Conservation (phyloP, 2,888 invertebrate species). For the Callinectes sapidus region DNA sequence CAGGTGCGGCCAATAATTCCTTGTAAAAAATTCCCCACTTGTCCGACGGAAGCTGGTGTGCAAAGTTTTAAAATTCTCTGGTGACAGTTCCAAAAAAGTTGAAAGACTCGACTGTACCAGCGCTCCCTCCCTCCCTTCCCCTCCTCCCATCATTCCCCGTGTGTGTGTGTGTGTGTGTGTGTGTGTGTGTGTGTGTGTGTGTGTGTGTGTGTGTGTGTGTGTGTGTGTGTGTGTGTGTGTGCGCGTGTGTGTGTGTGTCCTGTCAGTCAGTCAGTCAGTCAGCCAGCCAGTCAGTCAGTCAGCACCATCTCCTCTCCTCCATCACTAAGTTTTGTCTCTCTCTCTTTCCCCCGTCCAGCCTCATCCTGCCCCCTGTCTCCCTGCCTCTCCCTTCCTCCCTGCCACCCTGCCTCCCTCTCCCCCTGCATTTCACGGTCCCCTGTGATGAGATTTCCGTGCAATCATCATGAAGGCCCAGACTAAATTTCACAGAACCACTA, state of each 20-base stretch:
- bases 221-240: slow-evolving; percentile 25
- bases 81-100: not conserved
- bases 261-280: too few species aligned
- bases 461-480: not conserved
- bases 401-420: not conserved
- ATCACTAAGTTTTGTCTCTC: not conserved
- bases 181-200: slow-evolving; percentile 25
- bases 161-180: slow-evolving; percentile 17
- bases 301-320: not conserved
- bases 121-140: not conserved
- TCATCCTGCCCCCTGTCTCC: not conserved
- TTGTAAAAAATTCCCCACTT: not conserved
- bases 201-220: slow-evolving; percentile 24
- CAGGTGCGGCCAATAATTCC: not conserved
- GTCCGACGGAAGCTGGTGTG: slow-evolving; percentile 7
- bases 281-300: not conserved
- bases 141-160: not conserved
- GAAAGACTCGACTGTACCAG: not conserved
- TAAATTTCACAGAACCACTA: not conserved
- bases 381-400: not conserved
- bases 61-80: not conserved
- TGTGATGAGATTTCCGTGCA: not conserved
- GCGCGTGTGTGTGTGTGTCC: not conserved
- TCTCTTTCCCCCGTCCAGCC: not conserved
- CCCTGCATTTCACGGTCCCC: not conserved